A percentile compares a stretch with the other conserved stretches of the same genome.
These are phyloP conservation scores for Cochlearius cochlearius DNA, from an alignment of 2,113 vertebrate species.

Conservation along the genomic window DNA sequence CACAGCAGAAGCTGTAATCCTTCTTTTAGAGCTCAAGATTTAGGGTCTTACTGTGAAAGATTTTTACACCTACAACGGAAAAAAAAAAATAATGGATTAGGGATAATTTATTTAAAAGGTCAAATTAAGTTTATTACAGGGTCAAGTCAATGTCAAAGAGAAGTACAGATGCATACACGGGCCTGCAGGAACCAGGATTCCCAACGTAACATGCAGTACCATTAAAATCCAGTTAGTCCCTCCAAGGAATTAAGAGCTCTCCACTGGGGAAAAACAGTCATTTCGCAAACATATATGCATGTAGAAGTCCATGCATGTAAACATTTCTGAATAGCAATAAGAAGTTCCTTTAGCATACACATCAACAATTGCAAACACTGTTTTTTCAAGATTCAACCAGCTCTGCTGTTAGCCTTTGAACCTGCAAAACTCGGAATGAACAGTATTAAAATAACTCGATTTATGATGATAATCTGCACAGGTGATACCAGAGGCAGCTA, in stretches of 20 bases:
- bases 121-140: neutral
- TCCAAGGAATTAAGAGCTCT: neutral
- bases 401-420: conserved; percentile 21
- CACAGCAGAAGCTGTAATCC: neutral
- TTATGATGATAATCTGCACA: neutral
- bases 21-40: neutral
- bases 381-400: neutral
- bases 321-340: neutral
- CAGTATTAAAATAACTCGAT: neutral
- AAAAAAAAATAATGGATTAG: neutral
- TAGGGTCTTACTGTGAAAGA: neutral
- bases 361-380: neutral
- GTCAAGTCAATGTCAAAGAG: neutral
- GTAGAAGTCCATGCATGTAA: neutral
- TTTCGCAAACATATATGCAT: neutral
- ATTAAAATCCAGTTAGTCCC: neutral
- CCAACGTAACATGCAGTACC: neutral
- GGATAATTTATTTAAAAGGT: neutral
- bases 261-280: neutral
- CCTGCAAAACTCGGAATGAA: neutral
- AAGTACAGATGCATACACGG: neutral
- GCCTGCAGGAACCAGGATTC: neutral
- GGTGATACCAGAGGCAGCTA: neutral
- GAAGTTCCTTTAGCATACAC: neutral
- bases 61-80: neutral